phyloP scores from a whole-genome alignment of 2,113 vertebrate species.

The Stercorarius parasiticus region DNA sequence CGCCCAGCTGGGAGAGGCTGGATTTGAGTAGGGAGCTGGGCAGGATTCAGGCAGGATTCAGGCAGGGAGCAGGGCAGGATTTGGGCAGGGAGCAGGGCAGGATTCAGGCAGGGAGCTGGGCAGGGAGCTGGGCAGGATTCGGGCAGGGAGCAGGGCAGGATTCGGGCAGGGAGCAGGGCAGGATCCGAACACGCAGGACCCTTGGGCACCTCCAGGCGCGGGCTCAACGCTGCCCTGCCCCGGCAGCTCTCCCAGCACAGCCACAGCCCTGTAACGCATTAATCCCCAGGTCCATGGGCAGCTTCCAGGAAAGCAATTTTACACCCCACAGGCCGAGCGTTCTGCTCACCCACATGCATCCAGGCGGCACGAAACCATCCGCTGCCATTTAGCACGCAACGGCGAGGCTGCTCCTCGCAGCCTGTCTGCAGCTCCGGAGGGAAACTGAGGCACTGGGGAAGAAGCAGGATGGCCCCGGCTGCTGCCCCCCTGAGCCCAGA shows the following conservation, averaged over 20 bases:
- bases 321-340: not conserved
- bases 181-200: not conserved
- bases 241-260: not conserved
- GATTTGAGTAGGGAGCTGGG: not conserved
- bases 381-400: not conserved
- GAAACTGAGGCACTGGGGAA: not conserved
- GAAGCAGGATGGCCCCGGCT: accelerated
- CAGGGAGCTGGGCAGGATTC: no score
- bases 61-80: not conserved
- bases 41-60: accelerated
- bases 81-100: not conserved
- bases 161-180: accelerated
- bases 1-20: not conserved
- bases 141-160: not conserved
- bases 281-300: not conserved
- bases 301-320: slow-evolving; percentile 40
- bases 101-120: not conserved
- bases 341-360: not conserved
- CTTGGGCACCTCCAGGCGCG: not conserved
- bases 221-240: not conserved
- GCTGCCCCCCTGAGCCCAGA: not conserved
- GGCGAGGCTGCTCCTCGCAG: not conserved
- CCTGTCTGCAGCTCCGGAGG: not conserved
- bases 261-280: not conserved
- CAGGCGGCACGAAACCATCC: not conserved